phyloP scores from a whole-genome alignment of 2,888 invertebrate genomes.

The Cephus pulcher region DNA sequence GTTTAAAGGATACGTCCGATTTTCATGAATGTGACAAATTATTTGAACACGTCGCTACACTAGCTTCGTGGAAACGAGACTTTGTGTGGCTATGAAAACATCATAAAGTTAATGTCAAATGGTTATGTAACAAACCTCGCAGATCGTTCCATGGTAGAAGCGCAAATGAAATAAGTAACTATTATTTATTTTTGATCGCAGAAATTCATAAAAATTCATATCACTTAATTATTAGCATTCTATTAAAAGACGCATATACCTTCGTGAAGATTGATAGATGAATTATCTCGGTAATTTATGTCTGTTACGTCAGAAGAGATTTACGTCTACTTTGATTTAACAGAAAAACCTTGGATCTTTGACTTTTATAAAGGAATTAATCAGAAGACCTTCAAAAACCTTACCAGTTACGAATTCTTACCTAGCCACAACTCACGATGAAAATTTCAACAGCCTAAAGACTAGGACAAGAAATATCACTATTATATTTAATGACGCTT shows the following conservation, averaged over 20 bases:
- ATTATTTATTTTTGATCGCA: not conserved
- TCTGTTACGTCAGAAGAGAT: not conserved
- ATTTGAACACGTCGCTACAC: not conserved
- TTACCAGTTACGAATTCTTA: not conserved
- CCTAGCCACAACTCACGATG: not conserved
- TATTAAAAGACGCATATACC: not conserved
- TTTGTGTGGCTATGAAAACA: not conserved
- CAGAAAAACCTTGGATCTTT: not conserved
- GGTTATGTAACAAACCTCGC: not conserved
- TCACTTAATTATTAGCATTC: not conserved
- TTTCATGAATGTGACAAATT: not conserved
- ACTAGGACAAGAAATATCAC: not conserved
- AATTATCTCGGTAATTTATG: not conserved
- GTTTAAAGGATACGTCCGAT: not conserved
- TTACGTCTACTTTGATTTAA: not conserved
- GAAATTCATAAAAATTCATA: not conserved
- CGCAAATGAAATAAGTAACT: not conserved
- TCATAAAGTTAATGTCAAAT: not conserved
- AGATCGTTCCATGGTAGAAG: not conserved
- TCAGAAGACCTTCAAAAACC: not conserved
- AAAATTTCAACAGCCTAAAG: not conserved
- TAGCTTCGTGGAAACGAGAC: not conserved
- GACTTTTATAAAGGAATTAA: not conserved
- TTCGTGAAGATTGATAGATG: not conserved
- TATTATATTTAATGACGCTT: not conserved